Evolutionary conservation across 2,797 vertebrate species (phyloP).

Genomic region (Cephalopachus bancanus): DNA sequence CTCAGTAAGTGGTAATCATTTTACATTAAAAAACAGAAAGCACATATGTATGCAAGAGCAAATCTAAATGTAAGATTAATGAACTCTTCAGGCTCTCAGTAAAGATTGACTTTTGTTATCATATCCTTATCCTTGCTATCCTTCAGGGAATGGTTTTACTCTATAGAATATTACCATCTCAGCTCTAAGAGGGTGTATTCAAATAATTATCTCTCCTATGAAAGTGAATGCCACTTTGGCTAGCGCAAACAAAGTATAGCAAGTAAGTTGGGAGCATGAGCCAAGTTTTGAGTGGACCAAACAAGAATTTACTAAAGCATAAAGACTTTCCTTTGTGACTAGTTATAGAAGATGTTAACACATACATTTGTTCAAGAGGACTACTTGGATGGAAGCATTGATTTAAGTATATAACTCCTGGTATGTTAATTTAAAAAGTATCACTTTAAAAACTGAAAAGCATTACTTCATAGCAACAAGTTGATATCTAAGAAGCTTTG

Average conservation of each 20-base stretch:
- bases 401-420: not conserved
- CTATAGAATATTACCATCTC: not conserved
- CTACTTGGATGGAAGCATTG: not conserved
- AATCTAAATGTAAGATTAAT: constrained; percentile 37
- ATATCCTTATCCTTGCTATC: not conserved
- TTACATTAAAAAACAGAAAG: constrained; percentile 33
- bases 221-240: not conserved
- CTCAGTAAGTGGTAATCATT: constrained; percentile 11
- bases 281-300: not conserved
- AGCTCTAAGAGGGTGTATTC: not conserved
- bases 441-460: not conserved
- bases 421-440: not conserved
- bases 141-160: constrained; percentile 42
- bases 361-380: not conserved
- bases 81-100: not conserved
- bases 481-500: not conserved
- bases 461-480: not conserved
- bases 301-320: not conserved
- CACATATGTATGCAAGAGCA: not conserved
- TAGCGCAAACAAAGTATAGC: not conserved
- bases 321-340: not conserved
- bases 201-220: not conserved
- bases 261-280: not conserved
- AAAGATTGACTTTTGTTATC: not conserved
- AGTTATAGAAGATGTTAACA: not conserved